Evolutionary conservation across 1,140 invertebrate species (phyloP), one percentile per base, ranked within the genome.

Genomic region (Drusus annulatus): DNA sequence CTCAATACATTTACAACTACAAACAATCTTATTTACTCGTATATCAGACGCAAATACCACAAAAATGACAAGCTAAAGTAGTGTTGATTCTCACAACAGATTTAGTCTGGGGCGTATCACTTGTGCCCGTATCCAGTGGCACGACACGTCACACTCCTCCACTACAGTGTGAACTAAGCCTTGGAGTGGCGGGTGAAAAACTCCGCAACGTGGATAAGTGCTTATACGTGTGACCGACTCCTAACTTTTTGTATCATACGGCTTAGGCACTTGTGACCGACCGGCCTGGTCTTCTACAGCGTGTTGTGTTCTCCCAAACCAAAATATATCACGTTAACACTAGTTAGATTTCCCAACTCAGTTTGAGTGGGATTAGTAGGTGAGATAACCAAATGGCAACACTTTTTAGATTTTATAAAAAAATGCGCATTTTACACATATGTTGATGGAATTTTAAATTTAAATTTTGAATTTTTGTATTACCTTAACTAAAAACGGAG

Each of bases 171-270:
- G 51, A 31, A 62, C 54, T 79, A 80, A 80, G 79, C 73, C 68
- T 23, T 68, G 65, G 25, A 68, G 74, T 76, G 79, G 79, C 21
- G 17, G 73, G 56, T 56, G 71, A 76, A 80, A 80, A 80, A 80
- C 58, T 76, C 73, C 63, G 63, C 50, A 68, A 60, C 65, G 63
- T 71, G 65, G 65, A 79, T 79, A 69, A 65, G 76, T 77, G 62
- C 76, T 25, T 77, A 52, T 77, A 75, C 71, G 71, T 75, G 71
- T 13, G 54, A 58, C 71, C 71, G 52, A n/a, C n/a, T 25, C 71
- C 71, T 17, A 75, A 75, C 71, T 75, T 75, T 75, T 75, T 75
- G 52, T 31, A 58, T 58, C 31, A 23, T 58, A 25, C 15, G 52
- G 68, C 68, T 71, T 71, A 71, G 56, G 23, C 19, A 60, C 56